Evolutionary conservation across 2,113 vertebrate genomes (phyloP).

Genomic region (Oncorhynchus kisutch): DNA sequence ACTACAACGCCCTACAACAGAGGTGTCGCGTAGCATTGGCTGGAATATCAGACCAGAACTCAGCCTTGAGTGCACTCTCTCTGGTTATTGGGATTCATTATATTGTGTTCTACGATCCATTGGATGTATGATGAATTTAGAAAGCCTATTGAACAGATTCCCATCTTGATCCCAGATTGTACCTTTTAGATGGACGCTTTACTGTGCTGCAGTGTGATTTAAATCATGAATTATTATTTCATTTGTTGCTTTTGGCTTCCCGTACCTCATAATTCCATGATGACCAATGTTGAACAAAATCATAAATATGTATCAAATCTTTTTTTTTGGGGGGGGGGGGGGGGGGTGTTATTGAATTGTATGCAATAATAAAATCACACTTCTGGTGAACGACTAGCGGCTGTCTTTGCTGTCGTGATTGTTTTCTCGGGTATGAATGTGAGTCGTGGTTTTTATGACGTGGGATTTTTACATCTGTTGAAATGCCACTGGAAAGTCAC

Average conservation of each 20-base stretch:
- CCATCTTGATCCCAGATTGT: background rate
- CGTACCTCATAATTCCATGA: conserved; percentile 47
- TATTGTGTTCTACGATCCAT: no score
- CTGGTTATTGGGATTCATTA: no score
- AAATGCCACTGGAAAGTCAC: conserved; percentile 41
- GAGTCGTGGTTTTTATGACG: conserved; percentile 4
- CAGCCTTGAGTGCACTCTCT: background rate
- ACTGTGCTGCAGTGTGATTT: background rate
- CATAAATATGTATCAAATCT: conserved; percentile 42
- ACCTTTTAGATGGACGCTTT: background rate
- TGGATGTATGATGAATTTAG: no score
- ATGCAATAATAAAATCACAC: conserved; percentile 71
- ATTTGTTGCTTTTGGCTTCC: conserved; percentile 52
- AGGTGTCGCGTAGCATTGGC: background rate
- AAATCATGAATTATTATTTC: background rate
- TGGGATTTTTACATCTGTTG: conserved; percentile 35
- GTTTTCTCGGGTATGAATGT: conserved; percentile 3
- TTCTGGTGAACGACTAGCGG: conserved; percentile 8
- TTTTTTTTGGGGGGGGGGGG: no score
- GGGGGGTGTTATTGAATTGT: conserved; percentile 42
- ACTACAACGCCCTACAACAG: background rate
- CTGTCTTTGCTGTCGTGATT: conserved; percentile 11
- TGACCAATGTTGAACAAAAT: conserved; percentile 56
- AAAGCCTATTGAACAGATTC: no score
- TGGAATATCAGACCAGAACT: background rate